These are phyloP conservation scores for Spermophilus dauricus DNA, from an alignment of 2,113 vertebrate species.

Conservation along the genomic window DNA sequence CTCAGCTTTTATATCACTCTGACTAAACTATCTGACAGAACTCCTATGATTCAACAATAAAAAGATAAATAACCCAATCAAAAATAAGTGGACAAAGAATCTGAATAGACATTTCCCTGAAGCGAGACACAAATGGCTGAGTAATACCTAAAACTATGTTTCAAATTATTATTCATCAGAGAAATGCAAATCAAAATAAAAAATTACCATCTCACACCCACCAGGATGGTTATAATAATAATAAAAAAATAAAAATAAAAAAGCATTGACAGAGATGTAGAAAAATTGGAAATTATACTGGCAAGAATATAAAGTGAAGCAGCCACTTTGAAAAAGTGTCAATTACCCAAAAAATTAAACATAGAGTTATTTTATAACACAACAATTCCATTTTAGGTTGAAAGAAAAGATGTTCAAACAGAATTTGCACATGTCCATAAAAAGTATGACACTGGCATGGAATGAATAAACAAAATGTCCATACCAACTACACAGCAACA, in stretches of 20 bases:
- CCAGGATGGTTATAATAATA: not conserved
- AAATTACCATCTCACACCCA: not conserved
- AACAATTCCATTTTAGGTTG: not conserved
- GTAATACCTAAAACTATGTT: not conserved
- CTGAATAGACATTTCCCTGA: not conserved
- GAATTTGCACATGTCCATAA: not conserved
- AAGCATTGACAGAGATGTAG: not conserved
- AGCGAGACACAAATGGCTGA: not conserved
- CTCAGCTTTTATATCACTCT: not conserved
- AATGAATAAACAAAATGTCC: not conserved
- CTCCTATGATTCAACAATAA: not conserved
- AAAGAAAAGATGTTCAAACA: not conserved
- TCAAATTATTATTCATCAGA: not conserved
- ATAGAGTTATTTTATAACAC: not conserved
- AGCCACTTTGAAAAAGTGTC: not conserved
- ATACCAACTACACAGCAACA: not conserved
- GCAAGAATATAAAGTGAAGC: not conserved
- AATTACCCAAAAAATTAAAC: not conserved
- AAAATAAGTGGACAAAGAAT: not conserved
- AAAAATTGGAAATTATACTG: not conserved
- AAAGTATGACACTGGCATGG: not conserved
- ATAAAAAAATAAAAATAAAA: not conserved
- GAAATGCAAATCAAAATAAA: constrained; percentile 19
- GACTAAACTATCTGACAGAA: too few relatives aligned
- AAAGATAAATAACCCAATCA: not conserved